Evolutionary conservation across 1,140 invertebrate species (phyloP), one percentile per base, ranked within the genome.

Genomic region (Aricia agestis): DNA sequence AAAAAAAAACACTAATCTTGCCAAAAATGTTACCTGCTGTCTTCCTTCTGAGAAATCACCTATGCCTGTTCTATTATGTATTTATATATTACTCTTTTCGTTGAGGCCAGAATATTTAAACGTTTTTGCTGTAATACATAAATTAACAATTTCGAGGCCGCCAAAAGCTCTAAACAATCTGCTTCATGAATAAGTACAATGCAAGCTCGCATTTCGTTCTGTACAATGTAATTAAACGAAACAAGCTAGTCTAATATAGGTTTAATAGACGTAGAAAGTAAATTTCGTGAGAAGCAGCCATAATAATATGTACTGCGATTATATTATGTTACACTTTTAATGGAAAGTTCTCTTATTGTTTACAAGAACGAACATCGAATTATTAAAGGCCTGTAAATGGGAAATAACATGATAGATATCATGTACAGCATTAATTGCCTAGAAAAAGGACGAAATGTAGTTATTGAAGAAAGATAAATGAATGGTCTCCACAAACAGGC

Each of bases 261-360:
- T 63, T 11, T 19, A 63, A 19, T 59, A 17, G 18, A 59, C 58
- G 58, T 63, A 63, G 59, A 63, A 63, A 63, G 59, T 63, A 19
- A 19, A 63, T 63, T 63, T 63, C 19, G 59, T 63, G 59, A 63
- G 59, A 63, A 63, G 18, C 59, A 10, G 18, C 58, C n/a, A 59
- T 63, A 18, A n/a, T n/a, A 58, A 63, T 63, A 63, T 63, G 59
- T 63, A 63, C 19, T 63, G 59, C 59, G 19, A 63, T 63, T 63
- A 25, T 63, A 63, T 63, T 63, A 63, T 63, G 59, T 63, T 63
- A 63, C 18, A 63, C 59, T 63, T 63, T 63, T 63, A 19, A 19
- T 63, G 59, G 59, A 63, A 63, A 63, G 59, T 63, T 63, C 7
- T 63, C 17, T 63, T 19, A 19, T 63, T 59, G 58, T 59, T 59